Evolutionary conservation across 92 coral and sea anemone genomes (phyloP).

Genomic region (Anthopleura xanthogrammica): DNA sequence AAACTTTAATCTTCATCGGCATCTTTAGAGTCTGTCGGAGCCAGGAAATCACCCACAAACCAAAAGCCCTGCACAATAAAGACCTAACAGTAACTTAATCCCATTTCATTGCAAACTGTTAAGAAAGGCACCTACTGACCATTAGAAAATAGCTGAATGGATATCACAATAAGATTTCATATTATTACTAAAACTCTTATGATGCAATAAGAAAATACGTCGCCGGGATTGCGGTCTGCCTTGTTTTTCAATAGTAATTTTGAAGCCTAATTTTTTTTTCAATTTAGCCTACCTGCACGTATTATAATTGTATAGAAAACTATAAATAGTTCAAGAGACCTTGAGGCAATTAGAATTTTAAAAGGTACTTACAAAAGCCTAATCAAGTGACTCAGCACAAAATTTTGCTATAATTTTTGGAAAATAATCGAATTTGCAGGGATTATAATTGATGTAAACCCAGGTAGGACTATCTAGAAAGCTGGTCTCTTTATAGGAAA

Average conservation of each 20-base stretch:
- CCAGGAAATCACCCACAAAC: neutral
- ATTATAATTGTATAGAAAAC: neutral
- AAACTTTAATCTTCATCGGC: neutral
- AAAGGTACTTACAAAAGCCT: neutral
- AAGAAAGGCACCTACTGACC: neutral
- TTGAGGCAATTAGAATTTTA: neutral
- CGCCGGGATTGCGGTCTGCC: too few relatives aligned
- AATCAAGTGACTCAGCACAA: too few relatives aligned
- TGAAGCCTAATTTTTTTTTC: neutral
- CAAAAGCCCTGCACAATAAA: neutral
- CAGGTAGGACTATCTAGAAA: too few relatives aligned
- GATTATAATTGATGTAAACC: too few relatives aligned
- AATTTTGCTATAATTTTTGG: neutral
- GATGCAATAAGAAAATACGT: neutral
- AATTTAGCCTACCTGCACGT: neutral
- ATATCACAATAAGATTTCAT: neutral
- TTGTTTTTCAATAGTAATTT: neutral
- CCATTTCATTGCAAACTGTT: too few relatives aligned
- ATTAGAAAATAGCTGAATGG: neutral
- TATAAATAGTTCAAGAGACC: neutral
- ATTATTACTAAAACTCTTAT: neutral
- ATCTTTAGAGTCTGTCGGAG: neutral
- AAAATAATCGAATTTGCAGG: neutral
- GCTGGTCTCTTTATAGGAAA: neutral
- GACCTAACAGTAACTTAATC: too few relatives aligned